These are phyloP conservation scores for Platycheirus rosarum DNA, from an alignment of 2,888 invertebrate genomes.

Conservation along the genomic window DNA sequence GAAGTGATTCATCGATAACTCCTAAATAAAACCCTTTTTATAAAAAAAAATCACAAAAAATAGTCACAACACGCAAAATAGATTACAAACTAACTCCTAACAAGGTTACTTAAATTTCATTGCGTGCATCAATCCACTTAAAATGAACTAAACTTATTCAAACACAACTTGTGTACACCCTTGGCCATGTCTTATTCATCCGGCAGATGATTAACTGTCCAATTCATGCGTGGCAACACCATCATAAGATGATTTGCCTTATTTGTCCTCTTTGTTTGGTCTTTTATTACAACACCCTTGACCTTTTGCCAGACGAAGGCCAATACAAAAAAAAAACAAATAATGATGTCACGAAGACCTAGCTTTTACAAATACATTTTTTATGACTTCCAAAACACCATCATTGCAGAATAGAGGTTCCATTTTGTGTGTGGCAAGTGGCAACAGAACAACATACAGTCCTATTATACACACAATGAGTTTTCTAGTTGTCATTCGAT, in stretches of 20 bases:
- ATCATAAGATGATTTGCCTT: slow-evolving; percentile 5
- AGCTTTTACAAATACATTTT: slow-evolving; percentile 14
- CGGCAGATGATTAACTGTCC: background rate
- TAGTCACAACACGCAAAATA: no score
- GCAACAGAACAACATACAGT: background rate
- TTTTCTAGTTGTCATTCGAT: slow-evolving; percentile 7
- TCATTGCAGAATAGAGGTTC: background rate
- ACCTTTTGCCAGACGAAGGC: slow-evolving; percentile 21
- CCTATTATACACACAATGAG: slow-evolving; percentile 1
- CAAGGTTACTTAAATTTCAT: no score
- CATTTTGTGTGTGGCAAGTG: background rate
- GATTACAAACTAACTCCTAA: no score
- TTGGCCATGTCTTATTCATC: background rate
- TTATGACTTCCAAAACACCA: background rate
- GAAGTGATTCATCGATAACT: no score
- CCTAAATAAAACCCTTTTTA: no score
- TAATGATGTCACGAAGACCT: slow-evolving; percentile 22
- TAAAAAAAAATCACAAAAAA: no score
- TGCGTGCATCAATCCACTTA: no score
- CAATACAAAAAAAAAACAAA: background rate
- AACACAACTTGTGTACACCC: background rate
- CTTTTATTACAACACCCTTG: slow-evolving; percentile 5
- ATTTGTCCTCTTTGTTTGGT: background rate
- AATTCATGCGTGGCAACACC: no score
- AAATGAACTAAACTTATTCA: no score